Conservation (phyloP, 2,797 vertebrate species). For the Microcaecilia unicolor region DNA sequence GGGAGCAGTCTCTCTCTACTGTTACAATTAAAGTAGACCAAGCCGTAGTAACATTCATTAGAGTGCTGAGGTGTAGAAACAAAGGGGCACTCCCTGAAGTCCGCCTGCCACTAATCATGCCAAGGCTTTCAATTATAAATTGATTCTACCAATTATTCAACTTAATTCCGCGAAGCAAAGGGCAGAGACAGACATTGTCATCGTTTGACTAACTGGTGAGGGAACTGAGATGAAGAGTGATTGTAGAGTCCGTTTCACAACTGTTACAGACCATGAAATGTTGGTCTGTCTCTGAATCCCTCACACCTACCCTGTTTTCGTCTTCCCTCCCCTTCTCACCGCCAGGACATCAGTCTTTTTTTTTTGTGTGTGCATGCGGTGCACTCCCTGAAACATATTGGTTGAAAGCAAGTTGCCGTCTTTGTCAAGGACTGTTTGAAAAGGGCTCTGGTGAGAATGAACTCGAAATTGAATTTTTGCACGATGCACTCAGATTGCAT, state of each 20-base stretch:
- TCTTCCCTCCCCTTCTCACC: too few species aligned
- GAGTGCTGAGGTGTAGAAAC: conserved; percentile 31
- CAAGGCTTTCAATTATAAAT: conserved; percentile 32
- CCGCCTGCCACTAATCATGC: conserved; percentile 26
- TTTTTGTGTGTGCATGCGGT: too few species aligned
- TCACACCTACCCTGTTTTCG: too few species aligned
- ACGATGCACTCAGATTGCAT: too few species aligned
- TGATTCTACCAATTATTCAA: conserved; percentile 30
- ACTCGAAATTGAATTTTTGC: too few species aligned
- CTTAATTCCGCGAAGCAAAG: conserved; percentile 35
- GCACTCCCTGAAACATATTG: too few species aligned
- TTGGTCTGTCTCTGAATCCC: too few species aligned
- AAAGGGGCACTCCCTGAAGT: conserved; percentile 30
- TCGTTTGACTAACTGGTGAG: conserved; percentile 14
- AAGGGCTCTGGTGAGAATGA: too few species aligned
- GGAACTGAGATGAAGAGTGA: conserved; percentile 13
- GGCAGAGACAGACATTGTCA: conserved; percentile 23
- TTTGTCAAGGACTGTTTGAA: too few species aligned
- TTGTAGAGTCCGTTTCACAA: neutral
- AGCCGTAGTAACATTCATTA: conserved; percentile 26
- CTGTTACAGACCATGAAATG: neutral
- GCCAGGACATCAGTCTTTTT: too few species aligned
- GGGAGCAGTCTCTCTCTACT: conserved; percentile 17
- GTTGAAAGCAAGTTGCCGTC: too few species aligned
- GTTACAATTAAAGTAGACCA: conserved; percentile 16